Conservation (phyloP, 2,888 invertebrate genomes). For the Eilema depressum region DNA sequence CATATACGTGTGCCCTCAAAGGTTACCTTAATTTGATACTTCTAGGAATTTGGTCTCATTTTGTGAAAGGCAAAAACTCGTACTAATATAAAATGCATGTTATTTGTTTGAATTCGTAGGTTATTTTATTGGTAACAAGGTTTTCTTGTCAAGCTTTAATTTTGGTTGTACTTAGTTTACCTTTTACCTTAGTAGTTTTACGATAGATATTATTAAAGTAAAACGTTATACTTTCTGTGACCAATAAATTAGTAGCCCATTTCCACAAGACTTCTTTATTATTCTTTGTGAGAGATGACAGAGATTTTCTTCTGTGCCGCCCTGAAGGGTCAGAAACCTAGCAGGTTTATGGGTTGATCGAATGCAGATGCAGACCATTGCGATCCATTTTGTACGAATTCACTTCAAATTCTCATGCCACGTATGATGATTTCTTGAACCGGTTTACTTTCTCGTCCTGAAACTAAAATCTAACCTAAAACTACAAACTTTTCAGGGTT, state of each 20-base stretch:
- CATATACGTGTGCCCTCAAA: conserved; percentile 25
- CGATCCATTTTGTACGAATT: background rate
- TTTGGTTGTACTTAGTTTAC: background rate
- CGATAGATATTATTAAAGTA: background rate
- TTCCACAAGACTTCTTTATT: no score
- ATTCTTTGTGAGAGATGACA: no score
- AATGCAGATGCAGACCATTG: background rate
- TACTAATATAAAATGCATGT: conserved; percentile 18
- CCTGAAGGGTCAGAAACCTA: background rate
- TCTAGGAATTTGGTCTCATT: conserved; percentile 28
- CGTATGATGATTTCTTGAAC: no score
- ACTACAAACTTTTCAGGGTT: no score
- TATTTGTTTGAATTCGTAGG: conserved; percentile 3
- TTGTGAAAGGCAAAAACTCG: conserved; percentile 20
- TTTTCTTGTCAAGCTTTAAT: background rate
- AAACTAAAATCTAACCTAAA: no score
- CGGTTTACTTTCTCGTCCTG: no score
- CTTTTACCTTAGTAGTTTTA: background rate
- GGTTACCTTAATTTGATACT: conserved; percentile 36
- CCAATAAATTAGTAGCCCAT: no score
- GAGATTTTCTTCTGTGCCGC: background rate
- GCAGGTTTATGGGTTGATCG: no score
- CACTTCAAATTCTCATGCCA: no score
- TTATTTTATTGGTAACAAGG: background rate
- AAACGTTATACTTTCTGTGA: no score